These are phyloP conservation scores for Clepsis dumicolana DNA, from an alignment of 2,888 invertebrate species.

Conservation along the genomic window DNA sequence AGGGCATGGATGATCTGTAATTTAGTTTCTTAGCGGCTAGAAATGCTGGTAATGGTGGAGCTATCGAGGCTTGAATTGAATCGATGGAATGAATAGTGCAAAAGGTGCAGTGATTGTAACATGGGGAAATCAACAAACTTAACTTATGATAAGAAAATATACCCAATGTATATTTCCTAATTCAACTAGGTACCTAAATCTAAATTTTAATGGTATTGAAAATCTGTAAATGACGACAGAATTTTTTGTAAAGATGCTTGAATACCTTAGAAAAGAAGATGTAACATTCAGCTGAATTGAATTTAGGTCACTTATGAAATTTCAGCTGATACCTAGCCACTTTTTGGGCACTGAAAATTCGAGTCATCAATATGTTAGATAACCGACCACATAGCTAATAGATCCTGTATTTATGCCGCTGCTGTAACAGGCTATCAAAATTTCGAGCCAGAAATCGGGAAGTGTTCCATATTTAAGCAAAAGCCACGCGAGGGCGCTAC, in stretches of 20 bases:
- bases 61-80: conserved; percentile 27
- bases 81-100: conserved; percentile 21
- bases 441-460: conserved; percentile 51
- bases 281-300: too few species aligned
- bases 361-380: too few species aligned
- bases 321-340: too few species aligned
- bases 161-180: neutral
- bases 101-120: conserved; percentile 19
- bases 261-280: too few species aligned
- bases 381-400: too few species aligned
- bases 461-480: conserved; percentile 56
- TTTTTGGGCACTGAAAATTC: too few species aligned
- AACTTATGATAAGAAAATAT: conserved; percentile 7
- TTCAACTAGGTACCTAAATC: neutral
- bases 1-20: conserved; percentile 39
- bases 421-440: neutral
- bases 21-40: conserved; percentile 42
- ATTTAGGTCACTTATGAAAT: too few species aligned
- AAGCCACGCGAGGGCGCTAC: conserved; percentile 37
- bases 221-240: too few species aligned
- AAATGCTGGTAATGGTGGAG: conserved; percentile 24
- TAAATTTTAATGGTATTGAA: too few species aligned
- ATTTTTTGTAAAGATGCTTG: too few species aligned
- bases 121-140: neutral
- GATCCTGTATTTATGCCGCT: too few species aligned